These are phyloP conservation scores for Stictocephala bisonia DNA, from an alignment of 2,888 invertebrate species.

Conservation along the genomic window DNA sequence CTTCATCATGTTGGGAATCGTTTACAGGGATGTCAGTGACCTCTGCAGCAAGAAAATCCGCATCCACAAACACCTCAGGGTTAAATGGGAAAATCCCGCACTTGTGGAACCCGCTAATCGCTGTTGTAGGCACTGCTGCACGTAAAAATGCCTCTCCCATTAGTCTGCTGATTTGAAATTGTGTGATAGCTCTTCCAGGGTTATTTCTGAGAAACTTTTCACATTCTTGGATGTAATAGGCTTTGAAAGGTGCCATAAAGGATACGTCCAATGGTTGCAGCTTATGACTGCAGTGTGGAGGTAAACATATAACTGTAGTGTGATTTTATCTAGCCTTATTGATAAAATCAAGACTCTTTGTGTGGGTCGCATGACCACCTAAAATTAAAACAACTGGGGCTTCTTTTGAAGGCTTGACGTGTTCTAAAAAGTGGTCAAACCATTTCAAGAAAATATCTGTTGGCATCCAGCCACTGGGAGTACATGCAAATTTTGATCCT, in stretches of 20 bases:
- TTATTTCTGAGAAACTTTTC: slow-evolving; percentile 41
- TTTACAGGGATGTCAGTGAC: slow-evolving; percentile 29
- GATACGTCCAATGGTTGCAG: slow-evolving; percentile 48
- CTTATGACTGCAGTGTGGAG: slow-evolving; percentile 57
- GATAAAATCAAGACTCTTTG: too few species aligned
- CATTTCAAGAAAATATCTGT: not conserved
- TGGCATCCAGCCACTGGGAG: not conserved
- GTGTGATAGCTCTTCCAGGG: slow-evolving; percentile 34
- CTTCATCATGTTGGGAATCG: too few species aligned
- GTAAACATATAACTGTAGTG: too few species aligned
- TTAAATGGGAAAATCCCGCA: slow-evolving; percentile 43
- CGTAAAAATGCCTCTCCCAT: slow-evolving; percentile 41
- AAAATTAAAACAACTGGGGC: too few species aligned
- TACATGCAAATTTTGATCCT: not conserved
- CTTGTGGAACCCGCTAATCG: slow-evolving; percentile 42
- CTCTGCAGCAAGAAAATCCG: slow-evolving; percentile 35
- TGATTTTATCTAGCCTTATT: too few species aligned
- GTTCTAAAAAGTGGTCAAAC: too few species aligned
- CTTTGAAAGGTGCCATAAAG: slow-evolving; percentile 47
- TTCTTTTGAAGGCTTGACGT: too few species aligned
- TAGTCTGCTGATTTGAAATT: slow-evolving; percentile 38
- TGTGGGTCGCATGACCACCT: slow-evolving; percentile 62
- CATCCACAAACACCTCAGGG: slow-evolving; percentile 26
- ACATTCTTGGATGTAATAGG: slow-evolving; percentile 47
- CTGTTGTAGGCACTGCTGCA: slow-evolving; percentile 30